A percentile compares a stretch with the other conserved stretches of the same genome.
Conservation (phyloP, 2,113 vertebrate species). For the Steatornis caripensis region DNA sequence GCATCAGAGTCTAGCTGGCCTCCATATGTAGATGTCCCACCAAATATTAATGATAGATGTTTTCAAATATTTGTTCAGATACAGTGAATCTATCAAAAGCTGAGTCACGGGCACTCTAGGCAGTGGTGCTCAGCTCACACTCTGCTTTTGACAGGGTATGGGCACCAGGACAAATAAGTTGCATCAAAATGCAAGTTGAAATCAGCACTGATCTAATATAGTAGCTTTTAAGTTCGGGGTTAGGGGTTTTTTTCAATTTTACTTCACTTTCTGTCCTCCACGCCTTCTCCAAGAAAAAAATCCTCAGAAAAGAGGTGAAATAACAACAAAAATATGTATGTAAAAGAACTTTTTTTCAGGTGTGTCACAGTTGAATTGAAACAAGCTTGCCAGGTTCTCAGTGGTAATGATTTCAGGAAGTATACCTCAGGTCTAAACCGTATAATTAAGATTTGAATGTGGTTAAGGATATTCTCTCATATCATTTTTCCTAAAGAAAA, state of each 20-base stretch:
- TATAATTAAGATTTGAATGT: neutral
- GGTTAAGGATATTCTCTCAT: neutral
- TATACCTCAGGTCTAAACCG: neutral
- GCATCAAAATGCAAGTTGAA: neutral
- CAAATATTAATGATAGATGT: neutral
- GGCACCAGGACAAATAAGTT: neutral
- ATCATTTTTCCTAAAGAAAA: neutral
- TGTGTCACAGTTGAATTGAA: neutral
- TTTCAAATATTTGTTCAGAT: neutral
- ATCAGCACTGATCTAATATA: neutral
- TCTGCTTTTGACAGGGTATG: neutral
- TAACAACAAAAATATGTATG: neutral
- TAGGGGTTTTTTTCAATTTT: rapidly evolving
- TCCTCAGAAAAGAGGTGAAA: neutral
- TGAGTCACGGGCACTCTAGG: neutral
- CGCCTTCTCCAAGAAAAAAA: neutral
- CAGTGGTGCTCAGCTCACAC: neutral
- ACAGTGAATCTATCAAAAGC: neutral
- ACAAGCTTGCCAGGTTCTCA: neutral
- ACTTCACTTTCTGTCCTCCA: neutral
- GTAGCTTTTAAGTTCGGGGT: neutral
- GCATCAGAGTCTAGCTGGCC: neutral
- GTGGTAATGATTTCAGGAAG: neutral
- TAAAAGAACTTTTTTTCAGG: neutral
- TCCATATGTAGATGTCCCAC: neutral